Evolutionary conservation across 2,888 invertebrate genomes (phyloP).

Genomic region (Dolichomitus sp.): DNA sequence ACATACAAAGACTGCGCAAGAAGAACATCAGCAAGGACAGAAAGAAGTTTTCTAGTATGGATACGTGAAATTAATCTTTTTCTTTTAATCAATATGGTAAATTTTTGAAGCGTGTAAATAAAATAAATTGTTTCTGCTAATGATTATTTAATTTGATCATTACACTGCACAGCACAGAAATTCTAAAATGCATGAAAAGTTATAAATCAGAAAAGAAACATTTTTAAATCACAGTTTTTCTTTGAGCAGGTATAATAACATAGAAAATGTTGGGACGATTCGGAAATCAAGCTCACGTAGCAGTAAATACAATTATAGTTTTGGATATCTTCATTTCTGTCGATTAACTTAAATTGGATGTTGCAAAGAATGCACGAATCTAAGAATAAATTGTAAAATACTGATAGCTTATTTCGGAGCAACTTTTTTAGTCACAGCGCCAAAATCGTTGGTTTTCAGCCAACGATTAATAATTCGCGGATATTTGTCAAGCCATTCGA

Average conservation of each 20-base stretch:
- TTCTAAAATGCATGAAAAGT: too few species aligned
- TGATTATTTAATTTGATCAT: not conserved
- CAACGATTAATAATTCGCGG: conserved; percentile 52
- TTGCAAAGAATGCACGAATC: not conserved
- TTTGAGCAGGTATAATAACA: too few species aligned
- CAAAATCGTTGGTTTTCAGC: conserved; percentile 46
- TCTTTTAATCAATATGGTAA: not conserved
- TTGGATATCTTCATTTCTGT: not conserved
- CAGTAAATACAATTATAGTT: not conserved
- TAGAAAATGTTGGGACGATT: too few species aligned
- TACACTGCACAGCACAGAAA: too few species aligned
- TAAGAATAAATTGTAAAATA: not conserved
- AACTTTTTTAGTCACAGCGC: not conserved
- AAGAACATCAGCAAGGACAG: conserved; percentile 88
- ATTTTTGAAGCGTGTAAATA: conserved; percentile 1
- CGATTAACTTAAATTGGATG: not conserved
- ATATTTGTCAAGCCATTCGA: conserved; percentile 61
- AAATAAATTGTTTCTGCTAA: not conserved
- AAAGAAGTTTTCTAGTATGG: conserved; percentile 68
- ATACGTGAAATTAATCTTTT: conserved; percentile 17
- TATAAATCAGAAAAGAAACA: too few species aligned
- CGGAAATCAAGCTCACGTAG: too few species aligned
- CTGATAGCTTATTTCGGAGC: not conserved
- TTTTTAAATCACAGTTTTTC: too few species aligned
- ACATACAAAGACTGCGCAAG: conserved; percentile 93